phyloP scores from a whole-genome alignment of 1,140 invertebrate species.

The Polypedilum pembai region DNA sequence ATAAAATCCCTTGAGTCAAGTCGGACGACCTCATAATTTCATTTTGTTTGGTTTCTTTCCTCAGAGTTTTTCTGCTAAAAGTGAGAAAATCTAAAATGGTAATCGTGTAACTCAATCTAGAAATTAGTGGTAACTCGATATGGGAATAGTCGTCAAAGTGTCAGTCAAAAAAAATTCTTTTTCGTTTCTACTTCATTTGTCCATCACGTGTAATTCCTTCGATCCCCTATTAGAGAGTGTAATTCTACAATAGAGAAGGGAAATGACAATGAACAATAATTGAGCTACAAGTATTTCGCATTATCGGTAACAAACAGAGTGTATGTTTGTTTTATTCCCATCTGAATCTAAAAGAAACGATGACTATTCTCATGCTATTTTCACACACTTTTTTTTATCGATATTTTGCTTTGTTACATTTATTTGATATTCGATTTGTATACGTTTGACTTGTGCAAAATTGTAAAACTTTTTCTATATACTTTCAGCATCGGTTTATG shows the following conservation, averaged over 20 bases:
- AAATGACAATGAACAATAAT: neutral
- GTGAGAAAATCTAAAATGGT: neutral
- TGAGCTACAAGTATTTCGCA: neutral
- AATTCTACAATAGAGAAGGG: neutral
- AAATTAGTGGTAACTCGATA: neutral
- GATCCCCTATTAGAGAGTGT: neutral
- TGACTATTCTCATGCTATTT: neutral
- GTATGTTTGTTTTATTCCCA: neutral
- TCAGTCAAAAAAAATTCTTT: neutral
- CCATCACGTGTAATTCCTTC: neutral
- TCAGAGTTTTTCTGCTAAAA: too few species aligned
- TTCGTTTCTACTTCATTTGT: neutral
- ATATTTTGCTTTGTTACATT: neutral
- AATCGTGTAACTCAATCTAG: constrained; percentile 1
- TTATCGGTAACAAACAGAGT: neutral
- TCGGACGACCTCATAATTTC: too few species aligned
- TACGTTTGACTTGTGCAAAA: neutral
- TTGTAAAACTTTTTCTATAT: neutral
- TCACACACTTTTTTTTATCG: neutral
- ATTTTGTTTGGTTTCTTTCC: too few species aligned
- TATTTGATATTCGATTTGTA: neutral
- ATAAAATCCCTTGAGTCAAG: too few species aligned
- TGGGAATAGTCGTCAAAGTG: constrained; percentile 3
- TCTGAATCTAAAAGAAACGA: neutral
- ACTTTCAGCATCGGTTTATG: neutral